These are phyloP conservation scores for Salminus brasiliensis DNA, from an alignment of 2,113 vertebrate species.

Conservation along the genomic window DNA sequence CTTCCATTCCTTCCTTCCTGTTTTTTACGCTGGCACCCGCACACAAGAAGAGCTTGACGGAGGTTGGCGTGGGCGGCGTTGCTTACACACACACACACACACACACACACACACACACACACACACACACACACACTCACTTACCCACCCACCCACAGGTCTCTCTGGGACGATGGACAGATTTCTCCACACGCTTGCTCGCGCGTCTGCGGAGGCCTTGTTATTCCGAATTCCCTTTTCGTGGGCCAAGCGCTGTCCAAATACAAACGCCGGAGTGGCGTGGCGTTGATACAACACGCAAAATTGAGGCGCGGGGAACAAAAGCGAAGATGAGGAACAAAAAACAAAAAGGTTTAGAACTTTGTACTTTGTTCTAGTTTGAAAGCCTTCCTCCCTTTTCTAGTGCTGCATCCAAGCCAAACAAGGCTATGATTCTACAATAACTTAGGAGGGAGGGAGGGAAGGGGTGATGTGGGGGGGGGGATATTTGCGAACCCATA, in stretches of 20 bases:
- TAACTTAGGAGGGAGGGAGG: conserved; percentile 40
- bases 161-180: conserved; percentile 40
- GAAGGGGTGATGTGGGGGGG: background rate
- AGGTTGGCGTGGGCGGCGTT: conserved; percentile 37
- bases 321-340: conserved; percentile 5
- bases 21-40: conserved; percentile 22
- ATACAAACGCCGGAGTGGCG: conserved; percentile 10
- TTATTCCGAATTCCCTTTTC: conserved; percentile 50
- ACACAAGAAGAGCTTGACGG: conserved; percentile 36
- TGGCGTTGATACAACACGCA: conserved; percentile 6
- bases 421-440: conserved; percentile 38
- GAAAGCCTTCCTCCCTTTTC: conserved; percentile 24
- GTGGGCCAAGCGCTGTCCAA: conserved; percentile 33
- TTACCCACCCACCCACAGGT: conserved; percentile 40
- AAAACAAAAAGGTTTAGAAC: conserved; percentile 26
- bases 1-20: background rate
- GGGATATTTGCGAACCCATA: conserved; percentile 44
- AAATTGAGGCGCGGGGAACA: conserved; percentile 19
- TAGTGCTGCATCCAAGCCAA: conserved; percentile 15
- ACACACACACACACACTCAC: too few relatives aligned
- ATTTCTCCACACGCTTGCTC: conserved; percentile 41
- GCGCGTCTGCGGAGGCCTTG: conserved; percentile 36
- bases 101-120: too few relatives aligned
- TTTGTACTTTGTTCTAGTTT: conserved; percentile 51
- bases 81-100: conserved; percentile 45